Conservation (phyloP, 2,888 invertebrate species). For the Autographa pulchrina region DNA sequence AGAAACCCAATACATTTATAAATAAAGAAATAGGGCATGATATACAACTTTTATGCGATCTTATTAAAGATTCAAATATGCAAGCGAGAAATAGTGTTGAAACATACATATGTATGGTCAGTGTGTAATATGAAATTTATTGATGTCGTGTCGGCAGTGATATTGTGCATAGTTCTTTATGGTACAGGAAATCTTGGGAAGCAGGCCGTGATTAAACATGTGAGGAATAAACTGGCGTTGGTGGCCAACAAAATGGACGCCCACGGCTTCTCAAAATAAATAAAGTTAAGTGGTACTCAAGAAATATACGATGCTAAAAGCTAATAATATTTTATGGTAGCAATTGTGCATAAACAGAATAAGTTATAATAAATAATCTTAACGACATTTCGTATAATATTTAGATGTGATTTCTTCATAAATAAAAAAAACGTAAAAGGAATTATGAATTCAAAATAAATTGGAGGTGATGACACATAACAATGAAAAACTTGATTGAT, state of each 20-base stretch:
- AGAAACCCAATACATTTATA: constrained; percentile 30
- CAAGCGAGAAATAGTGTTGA: constrained; percentile 59
- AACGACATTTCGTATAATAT: background rate
- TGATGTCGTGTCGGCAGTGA: constrained; percentile 42
- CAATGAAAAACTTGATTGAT: constrained; percentile 47
- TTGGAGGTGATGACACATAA: constrained; percentile 24
- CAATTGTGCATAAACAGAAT: constrained; percentile 5
- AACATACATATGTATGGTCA: constrained; percentile 58
- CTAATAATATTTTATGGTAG: constrained; percentile 26
- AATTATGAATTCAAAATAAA: constrained; percentile 12
- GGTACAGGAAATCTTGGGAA: constrained; percentile 57
- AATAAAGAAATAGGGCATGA: constrained; percentile 57
- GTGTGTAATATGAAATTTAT: constrained; percentile 53
- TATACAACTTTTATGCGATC: constrained; percentile 56
- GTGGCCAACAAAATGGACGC: constrained; percentile 42
- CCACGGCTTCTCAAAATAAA: constrained; percentile 38
- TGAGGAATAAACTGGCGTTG: constrained; percentile 33
- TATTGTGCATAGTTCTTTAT: constrained; percentile 57
- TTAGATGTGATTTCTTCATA: background rate
- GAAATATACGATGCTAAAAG: constrained; percentile 25
- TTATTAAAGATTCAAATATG: constrained; percentile 70
- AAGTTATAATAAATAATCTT: constrained; percentile 9
- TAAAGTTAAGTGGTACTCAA: constrained; percentile 37
- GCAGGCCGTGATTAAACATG: constrained; percentile 48
- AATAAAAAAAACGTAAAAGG: constrained; percentile 8